Evolutionary conservation across 2,797 vertebrate species (phyloP).

Genomic region (Lemur catta): DNA sequence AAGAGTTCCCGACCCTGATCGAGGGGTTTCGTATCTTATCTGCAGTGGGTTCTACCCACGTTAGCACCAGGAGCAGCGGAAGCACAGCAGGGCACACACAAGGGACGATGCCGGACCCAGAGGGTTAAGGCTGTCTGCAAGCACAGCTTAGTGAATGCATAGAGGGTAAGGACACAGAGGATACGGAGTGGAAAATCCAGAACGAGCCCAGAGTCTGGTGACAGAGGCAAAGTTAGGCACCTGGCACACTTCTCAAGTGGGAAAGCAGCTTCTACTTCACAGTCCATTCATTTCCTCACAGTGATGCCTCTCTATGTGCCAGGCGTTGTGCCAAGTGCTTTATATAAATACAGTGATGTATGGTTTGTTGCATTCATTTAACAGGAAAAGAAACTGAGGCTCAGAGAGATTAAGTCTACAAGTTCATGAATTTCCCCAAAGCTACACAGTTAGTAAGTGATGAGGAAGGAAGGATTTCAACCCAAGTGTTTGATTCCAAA

Average conservation of each 20-base stretch:
- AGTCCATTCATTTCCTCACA: neutral
- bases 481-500: neutral
- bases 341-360: neutral
- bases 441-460: neutral
- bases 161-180: neutral
- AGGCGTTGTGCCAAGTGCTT: neutral
- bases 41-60: neutral
- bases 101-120: neutral
- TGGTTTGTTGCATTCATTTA: neutral
- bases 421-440: neutral
- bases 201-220: neutral
- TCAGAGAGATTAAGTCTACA: neutral
- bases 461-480: slow-evolving; percentile 1
- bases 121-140: neutral
- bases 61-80: neutral
- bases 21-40: neutral
- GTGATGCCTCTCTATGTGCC: neutral
- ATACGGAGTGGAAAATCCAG: neutral
- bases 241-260: neutral
- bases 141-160: neutral
- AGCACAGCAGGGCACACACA: fast-evolving
- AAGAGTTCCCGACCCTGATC: neutral
- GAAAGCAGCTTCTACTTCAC: neutral
- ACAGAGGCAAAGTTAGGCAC: neutral
- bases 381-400: neutral